Evolutionary conservation across 2,888 invertebrate species (phyloP), one percentile per base, ranked within the genome.

Genomic region (Temnothorax unifasciatus): DNA sequence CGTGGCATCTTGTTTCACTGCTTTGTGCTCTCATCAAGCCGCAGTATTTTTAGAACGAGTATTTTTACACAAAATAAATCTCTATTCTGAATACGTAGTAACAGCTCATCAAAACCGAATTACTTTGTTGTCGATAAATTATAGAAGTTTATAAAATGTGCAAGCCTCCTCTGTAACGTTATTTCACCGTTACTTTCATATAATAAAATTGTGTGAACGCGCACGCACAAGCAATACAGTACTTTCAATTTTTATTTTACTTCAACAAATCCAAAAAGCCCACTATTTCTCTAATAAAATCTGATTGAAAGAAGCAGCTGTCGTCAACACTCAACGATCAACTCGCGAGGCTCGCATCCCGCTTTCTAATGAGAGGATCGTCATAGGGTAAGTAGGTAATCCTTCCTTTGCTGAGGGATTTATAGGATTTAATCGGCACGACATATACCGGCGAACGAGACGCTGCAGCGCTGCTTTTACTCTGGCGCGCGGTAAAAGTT

Each of bases 1-100:
- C 71, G 83, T 77, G 81, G 85, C 59, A 68, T 85, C 63, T 21
- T 29, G 64, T 73, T 84, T 59, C 87, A 68, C 82, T 83, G 89
- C 77, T 82, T 83, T 84, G 76, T 77, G 76, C 76, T 34, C 21
- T 44, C 34, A 1, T 50, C 68, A 29, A 41, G 29, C 18, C n/a
- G 44, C 21, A 5, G 25, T 59, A 47, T 44, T 81, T 71, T 38
- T 18, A 47, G 21, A 57, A 9, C 34, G 34, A 29, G 29, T 29
- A 29, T 29, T 29, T 29, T 21, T 47, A 41, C 5, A 13, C 15
- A n/a, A 59, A 13, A 54, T 52, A 4, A 54, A 71, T 47, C 3
- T 41, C 38, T 64, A 47, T 75, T 21, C 8, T 21, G 34, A 34
- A 13, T 29, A 41, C 8, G 6, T 13, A 21, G 6, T 13, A 21